A percentile compares a stretch with the other conserved stretches of the same genome.
Conservation (phyloP, 2,113 vertebrate genomes). For the Nematolebias whitei region DNA sequence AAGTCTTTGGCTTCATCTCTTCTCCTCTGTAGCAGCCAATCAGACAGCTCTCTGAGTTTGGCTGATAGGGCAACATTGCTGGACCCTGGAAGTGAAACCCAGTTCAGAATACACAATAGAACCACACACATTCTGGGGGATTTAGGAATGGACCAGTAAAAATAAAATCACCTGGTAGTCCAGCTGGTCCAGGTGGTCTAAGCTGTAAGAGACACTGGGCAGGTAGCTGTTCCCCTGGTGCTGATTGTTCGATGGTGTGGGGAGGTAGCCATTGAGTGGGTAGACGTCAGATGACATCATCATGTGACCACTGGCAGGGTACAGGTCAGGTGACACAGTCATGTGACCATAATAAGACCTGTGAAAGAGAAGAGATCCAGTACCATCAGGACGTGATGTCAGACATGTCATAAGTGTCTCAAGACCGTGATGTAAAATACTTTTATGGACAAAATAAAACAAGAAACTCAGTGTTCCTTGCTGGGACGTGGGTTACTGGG, state of each 20-base stretch:
- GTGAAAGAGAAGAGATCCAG: constrained; percentile 3
- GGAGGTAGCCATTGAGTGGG: constrained; percentile 50
- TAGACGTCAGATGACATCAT: constrained; percentile 65
- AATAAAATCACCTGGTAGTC: constrained; percentile 62
- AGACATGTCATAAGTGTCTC: neutral
- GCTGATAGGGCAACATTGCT: constrained; percentile 63
- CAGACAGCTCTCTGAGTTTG: constrained; percentile 70
- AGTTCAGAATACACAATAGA: neutral
- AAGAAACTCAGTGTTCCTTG: too few relatives aligned
- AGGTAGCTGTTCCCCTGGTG: constrained; percentile 57
- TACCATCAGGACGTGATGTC: neutral
- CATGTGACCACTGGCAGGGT: constrained; percentile 49
- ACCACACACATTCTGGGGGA: too few relatives aligned
- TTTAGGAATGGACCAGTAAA: neutral
- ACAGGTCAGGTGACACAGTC: constrained; percentile 61
- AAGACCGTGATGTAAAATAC: too few relatives aligned
- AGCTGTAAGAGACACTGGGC: constrained; percentile 73
- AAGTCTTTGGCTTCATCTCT: constrained; percentile 38
- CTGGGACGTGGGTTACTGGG: too few relatives aligned
- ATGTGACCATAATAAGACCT: constrained; percentile 73
- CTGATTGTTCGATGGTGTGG: constrained; percentile 46
- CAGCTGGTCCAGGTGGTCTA: constrained; percentile 74
- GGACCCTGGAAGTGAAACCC: constrained; percentile 42
- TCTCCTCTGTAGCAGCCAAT: constrained; percentile 71
- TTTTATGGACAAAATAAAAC: too few relatives aligned